A percentile compares a stretch with the other conserved stretches of the same genome.
These are phyloP conservation scores for Drosophila pseudotakahashii DNA, from an alignment of 2,888 invertebrate species.

Conservation along the genomic window DNA sequence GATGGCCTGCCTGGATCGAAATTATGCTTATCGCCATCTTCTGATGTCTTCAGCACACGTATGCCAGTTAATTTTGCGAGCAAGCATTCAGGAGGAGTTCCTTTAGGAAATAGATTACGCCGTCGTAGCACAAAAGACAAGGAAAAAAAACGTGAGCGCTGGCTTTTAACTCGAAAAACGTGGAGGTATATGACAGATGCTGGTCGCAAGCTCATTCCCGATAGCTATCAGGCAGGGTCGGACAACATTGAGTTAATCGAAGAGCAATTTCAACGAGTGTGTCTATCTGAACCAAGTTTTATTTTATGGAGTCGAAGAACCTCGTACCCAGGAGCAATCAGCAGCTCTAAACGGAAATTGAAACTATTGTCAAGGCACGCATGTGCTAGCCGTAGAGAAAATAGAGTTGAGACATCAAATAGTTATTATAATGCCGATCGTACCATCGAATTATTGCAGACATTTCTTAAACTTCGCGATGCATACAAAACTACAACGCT, in stretches of 20 bases:
- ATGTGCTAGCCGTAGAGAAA: slow-evolving; percentile 40
- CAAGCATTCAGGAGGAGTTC: slow-evolving; percentile 2
- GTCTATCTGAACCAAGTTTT: slow-evolving; percentile 91
- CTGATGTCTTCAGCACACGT: neutral
- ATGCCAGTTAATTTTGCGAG: neutral
- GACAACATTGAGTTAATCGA: slow-evolving; percentile 93
- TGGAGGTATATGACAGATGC: slow-evolving; percentile 97
- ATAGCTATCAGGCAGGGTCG: slow-evolving; percentile 89
- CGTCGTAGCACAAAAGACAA: slow-evolving; percentile 61
- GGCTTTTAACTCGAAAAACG: slow-evolving; percentile 94
- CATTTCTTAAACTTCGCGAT: slow-evolving; percentile 74
- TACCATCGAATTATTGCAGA: slow-evolving; percentile 76
- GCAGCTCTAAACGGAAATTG: slow-evolving; percentile 64
- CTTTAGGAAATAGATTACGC: slow-evolving; percentile 38
- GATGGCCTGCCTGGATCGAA: neutral
- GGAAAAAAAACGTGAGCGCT: slow-evolving; percentile 87
- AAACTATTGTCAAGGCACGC: slow-evolving; percentile 58
- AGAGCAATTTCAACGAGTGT: slow-evolving; percentile 93
- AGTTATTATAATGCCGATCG: slow-evolving; percentile 54
- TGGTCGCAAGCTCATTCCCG: slow-evolving; percentile 93
- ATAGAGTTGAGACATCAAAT: slow-evolving; percentile 2
- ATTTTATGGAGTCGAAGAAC: slow-evolving; percentile 91
- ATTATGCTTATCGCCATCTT: neutral
- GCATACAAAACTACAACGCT: slow-evolving; percentile 76
- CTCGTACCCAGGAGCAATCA: slow-evolving; percentile 87